phyloP scores from a whole-genome alignment of 2,113 vertebrate species.

The Cryptoleucopteryx plumbea region DNA sequence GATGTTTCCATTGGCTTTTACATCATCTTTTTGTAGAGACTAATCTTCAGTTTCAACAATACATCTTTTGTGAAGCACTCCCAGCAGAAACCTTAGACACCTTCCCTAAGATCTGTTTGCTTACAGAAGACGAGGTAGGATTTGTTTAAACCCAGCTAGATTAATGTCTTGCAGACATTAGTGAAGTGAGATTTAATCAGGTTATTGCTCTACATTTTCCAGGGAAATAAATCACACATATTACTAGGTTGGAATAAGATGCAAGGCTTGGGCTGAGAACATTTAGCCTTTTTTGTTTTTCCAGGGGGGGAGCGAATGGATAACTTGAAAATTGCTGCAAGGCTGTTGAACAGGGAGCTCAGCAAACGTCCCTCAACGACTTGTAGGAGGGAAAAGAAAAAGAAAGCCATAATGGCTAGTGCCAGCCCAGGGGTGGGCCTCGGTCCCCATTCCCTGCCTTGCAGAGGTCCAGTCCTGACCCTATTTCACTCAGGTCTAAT shows the following conservation, averaged over 20 bases:
- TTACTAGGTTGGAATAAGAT: slow-evolving; percentile 41
- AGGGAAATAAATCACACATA: slow-evolving; percentile 60
- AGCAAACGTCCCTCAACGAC: neutral
- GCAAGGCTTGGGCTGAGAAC: slow-evolving; percentile 12
- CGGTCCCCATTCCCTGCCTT: neutral
- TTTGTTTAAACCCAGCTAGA: slow-evolving; percentile 63
- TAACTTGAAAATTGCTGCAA: slow-evolving; percentile 17
- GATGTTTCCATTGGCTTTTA: slow-evolving; percentile 59
- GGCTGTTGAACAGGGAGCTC: neutral
- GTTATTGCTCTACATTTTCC: slow-evolving; percentile 60
- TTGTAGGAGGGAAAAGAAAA: neutral
- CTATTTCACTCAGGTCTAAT: neutral
- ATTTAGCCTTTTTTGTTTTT: neutral
- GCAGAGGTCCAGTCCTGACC: neutral
- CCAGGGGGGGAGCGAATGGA: neutral
- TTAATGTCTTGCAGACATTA: slow-evolving; percentile 67
- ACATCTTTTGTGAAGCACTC: slow-evolving; percentile 61
- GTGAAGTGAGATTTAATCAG: slow-evolving; percentile 61
- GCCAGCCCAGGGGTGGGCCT: neutral
- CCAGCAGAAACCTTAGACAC: slow-evolving; percentile 66
- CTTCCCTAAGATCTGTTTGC: slow-evolving; percentile 63
- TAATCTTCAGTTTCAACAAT: slow-evolving; percentile 61
- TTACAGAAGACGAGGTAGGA: slow-evolving; percentile 63
- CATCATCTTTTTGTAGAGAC: slow-evolving; percentile 50
- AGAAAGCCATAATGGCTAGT: neutral